Evolutionary conservation across 2,797 vertebrate species (phyloP), one percentile per base, ranked within the genome.

Genomic region (Apogon talboti): DNA sequence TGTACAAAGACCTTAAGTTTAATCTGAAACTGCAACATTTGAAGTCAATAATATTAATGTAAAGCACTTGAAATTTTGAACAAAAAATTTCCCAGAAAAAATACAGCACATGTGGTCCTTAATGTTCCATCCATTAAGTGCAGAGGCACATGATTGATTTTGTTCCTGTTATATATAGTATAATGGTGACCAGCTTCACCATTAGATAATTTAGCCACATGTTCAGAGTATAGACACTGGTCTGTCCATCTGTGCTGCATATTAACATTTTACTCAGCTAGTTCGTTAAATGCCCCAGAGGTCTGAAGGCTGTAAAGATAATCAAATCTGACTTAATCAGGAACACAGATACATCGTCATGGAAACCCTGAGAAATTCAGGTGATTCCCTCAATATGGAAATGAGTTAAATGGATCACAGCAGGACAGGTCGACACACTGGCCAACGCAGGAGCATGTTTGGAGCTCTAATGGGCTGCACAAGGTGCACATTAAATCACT

Each of bases 291-390:
- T 50, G 21, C 69, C 55, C 55, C 52, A 21, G 51, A 56, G 43
- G 47, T 60, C 73, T 66, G 66, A 66, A 51, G 49, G 71, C 60
- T 74, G 73, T 75, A 76, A 80, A 79, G 61, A 75, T 71, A 77
- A 80, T 68, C 52, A 79, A 70, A 86, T 84, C 79, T 51, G 43
- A 68, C 60, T 81, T 79, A 71, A 88, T 86, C 71, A 66, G 43
- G 78, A 79, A 84, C 33, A 76, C 59, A 62, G 38, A 73, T 52
- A 16, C 35, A 80, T 86, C 0, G 59, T 79, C 87, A 91, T 91
- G 82, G 88, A 85, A 89, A 89, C 89, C 56, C 40, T 30, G 30
- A 1, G 63, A 66, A 47, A 15, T 70, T 70, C 48, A 58, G 19
- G 12, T 64, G 65, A 69, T 50, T 71, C 51, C 49, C 52, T 37